Evolutionary conservation across 2,888 invertebrate genomes (phyloP), one percentile per base, ranked within the genome.

Genomic region (Pelosia muscerda): DNA sequence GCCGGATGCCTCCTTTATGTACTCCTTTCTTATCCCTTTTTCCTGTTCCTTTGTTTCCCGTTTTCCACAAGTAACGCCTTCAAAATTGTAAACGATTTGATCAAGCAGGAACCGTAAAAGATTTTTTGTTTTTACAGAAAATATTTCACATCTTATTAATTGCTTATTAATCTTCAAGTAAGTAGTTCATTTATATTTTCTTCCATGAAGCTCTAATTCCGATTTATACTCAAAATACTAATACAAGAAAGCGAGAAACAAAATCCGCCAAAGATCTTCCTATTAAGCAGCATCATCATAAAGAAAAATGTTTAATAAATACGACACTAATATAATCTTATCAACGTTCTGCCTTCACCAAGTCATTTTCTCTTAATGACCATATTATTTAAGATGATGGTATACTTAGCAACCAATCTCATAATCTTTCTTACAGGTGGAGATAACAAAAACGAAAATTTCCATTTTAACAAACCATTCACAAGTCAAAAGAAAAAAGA

Each of bases 11-110:
- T n/a, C 8, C n/a, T n/a, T n/a, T n/a, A n/a, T n/a, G n/a, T 49
- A 19, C 49, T 49, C 49, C n/a, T n/a, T 49, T 49, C 49, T 49
- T 49, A 49, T 49, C n/a, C n/a, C 49, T 49, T 49, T 42, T 49
- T 42, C n/a, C n/a, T 49, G 49, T 49, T 49, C 19, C 49, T 9
- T 49, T 49, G 42, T 49, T 49, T 49, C 49, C 19, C n/a, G 2
- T n/a, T 49, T 49, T 19, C 49, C 8, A 8, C n/a, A n/a, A 49
- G 19, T 1, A 8, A 9, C n/a, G 6, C 49, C n/a, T n/a, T 49
- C n/a, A n/a, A 2, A 19, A 1, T 49, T n/a, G 34, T 2, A 8
- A 9, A n/a, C n/a, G 19, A 1, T 49, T n/a, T 0, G 19, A 19
- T 4, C 10, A 1, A n/a, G 49, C 19, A 8, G 42, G 3, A 42